Base-by-base conservation (phyloP, 2,113 vertebrate species). In the Anas platyrhynchos region DNA sequence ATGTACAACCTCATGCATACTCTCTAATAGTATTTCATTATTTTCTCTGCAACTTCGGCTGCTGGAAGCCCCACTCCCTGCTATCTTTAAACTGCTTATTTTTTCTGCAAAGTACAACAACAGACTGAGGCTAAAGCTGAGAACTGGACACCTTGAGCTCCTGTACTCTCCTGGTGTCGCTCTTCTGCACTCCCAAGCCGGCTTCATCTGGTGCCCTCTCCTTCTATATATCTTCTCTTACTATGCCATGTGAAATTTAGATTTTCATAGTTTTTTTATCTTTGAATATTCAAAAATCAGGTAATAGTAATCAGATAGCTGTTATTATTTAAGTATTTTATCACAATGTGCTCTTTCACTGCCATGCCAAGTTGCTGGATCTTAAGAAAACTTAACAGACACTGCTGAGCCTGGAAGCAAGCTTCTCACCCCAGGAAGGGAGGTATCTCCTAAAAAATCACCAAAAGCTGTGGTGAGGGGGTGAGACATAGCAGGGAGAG, bases 391-490 rank as follows among this genome's bases (percentile, higher is more conserved):
- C 9, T 41, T 41, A 17, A 65, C 25, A 41, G 66, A 48, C 31
- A 15, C 22, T 11, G 8, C 20, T 83, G 63, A 63, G 14, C 6
- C 29, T 89, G 34, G 74, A 91, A 85, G 22, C 4, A n/a, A 7
- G 8, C 58, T 86, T 68, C 7, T 10, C 27, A 16, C 7, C 29
- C 16, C 41, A 63, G 9, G 43, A 78, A 8, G 3, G 31, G 52
- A 44, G 4, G 48, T 56, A 54, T 79, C 34, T 86, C 58, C 66
- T 5, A 32, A 89, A 95, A 56, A 8, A 7, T 8, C 7, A 46
- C 46, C 6, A n/a, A 14, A 26, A 78, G 9, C 41, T 55, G 9
- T 3, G 3, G 8, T 0, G 0, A 61, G 25, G 56, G 55, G 16
- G 4, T 15, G 8, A 17, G 7, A 8, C 18, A 65, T 17, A 27